Conservation (phyloP, 2,888 invertebrate species). For the Melanchra persicariae region DNA sequence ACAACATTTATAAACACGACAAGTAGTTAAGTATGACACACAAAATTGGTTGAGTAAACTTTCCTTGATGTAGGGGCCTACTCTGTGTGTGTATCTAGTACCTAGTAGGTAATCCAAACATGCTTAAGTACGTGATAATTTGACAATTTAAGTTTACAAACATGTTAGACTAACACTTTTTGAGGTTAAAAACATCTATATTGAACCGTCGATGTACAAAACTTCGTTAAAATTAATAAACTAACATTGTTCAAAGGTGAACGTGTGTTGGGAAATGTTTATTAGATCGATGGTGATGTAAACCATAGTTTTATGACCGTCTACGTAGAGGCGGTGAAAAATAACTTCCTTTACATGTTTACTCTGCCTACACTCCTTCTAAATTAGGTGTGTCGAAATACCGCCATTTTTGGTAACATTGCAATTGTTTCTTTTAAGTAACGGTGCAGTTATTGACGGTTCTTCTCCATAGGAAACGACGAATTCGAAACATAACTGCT, state of each 20-base stretch:
- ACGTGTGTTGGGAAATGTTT: constrained; percentile 27
- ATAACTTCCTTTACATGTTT: constrained; percentile 34
- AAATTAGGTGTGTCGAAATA: not conserved
- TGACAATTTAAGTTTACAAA: constrained; percentile 29
- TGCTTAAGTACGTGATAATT: constrained; percentile 31
- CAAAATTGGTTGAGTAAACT: constrained; percentile 34
- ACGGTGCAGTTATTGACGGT: too few species aligned
- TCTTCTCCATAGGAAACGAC: too few species aligned
- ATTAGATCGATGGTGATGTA: constrained; percentile 20
- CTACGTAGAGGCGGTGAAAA: constrained; percentile 22
- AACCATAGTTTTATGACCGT: constrained; percentile 33
- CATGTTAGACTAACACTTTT: constrained; percentile 8
- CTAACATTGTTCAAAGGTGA: constrained; percentile 35
- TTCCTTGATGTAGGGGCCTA: not conserved
- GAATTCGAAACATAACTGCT: too few species aligned
- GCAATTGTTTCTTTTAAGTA: too few species aligned
- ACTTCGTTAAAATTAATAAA: constrained; percentile 12
- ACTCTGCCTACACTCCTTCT: not conserved
- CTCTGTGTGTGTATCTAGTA: not conserved
- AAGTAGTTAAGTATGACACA: not conserved
- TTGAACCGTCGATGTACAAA: not conserved
- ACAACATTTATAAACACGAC: not conserved
- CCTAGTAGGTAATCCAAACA: constrained; percentile 32
- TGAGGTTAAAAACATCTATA: constrained; percentile 25
- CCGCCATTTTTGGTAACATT: not conserved